A percentile compares a stretch with the other conserved stretches of the same genome.
phyloP scores from a whole-genome alignment of 2,888 invertebrate genomes.

The Tuberolachnus salignus region DNA sequence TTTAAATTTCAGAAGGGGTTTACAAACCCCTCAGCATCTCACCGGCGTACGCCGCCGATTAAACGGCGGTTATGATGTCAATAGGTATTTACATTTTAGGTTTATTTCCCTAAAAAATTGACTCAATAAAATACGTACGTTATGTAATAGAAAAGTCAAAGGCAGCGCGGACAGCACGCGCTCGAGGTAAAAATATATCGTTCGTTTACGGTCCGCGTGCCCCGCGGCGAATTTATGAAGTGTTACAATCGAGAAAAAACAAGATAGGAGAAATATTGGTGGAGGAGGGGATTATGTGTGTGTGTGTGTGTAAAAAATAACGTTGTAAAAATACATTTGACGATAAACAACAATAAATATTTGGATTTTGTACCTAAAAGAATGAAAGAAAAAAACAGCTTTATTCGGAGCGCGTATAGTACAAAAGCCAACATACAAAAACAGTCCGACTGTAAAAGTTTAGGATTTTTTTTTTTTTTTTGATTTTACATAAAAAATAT shows the following conservation, averaged over 20 bases:
- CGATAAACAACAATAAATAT: slow-evolving; percentile 1
- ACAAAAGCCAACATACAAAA: not conserved
- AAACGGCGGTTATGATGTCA: no score
- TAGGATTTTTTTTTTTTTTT: no score
- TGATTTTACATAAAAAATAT: no score
- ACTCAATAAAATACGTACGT: not conserved
- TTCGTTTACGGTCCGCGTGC: not conserved
- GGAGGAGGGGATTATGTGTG: no score
- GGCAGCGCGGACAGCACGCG: not conserved
- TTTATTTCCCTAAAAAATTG: not conserved
- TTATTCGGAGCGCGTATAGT: not conserved
- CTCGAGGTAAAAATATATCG: not conserved
- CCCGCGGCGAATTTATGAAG: not conserved
- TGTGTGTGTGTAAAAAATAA: not conserved
- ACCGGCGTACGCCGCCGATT: no score
- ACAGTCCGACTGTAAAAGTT: not conserved
- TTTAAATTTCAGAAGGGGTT: no score
- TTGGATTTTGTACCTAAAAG: not conserved
- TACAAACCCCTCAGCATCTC: no score
- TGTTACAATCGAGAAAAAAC: not conserved
- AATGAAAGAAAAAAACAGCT: not conserved
- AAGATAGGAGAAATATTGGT: not conserved
- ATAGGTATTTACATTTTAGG: no score
- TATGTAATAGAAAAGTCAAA: not conserved
- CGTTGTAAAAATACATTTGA: not conserved